These are phyloP conservation scores for Chaenodraco wilsoni DNA, from an alignment of 2,797 vertebrate species.

Conservation along the genomic window DNA sequence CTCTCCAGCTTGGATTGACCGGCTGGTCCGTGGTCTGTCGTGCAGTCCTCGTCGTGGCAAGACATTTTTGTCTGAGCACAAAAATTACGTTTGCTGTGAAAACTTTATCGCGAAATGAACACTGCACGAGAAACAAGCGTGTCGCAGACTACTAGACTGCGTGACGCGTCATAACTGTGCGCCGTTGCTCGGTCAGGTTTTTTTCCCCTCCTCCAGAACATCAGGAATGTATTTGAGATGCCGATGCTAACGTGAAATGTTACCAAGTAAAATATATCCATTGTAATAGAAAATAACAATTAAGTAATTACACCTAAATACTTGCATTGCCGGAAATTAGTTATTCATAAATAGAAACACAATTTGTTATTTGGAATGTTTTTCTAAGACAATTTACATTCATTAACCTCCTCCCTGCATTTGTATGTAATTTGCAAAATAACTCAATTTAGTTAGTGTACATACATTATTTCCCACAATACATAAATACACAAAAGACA, in stretches of 20 bases:
- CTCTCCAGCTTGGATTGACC: slow-evolving; percentile 76
- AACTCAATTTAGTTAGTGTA: background rate
- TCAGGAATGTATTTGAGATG: background rate
- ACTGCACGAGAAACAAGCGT: slow-evolving; percentile 29
- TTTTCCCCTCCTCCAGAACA: background rate
- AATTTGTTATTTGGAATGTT: too few species aligned
- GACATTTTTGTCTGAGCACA: slow-evolving; percentile 59
- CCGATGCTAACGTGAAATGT: background rate
- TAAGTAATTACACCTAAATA: background rate
- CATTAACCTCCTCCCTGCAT: background rate
- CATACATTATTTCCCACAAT: background rate
- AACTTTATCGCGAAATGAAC: slow-evolving; percentile 4
- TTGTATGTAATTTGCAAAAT: background rate
- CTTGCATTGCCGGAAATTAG: background rate
- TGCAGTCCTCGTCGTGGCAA: slow-evolving; percentile 52
- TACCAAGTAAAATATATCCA: background rate
- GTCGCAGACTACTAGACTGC: slow-evolving; percentile 36
- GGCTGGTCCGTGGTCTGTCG: slow-evolving; percentile 8
- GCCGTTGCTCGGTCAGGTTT: background rate
- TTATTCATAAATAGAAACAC: background rate
- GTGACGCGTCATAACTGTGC: slow-evolving; percentile 56
- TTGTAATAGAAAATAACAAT: too few species aligned
- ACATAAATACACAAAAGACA: background rate
- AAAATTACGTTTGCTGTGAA: background rate
- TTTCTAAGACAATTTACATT: too few species aligned